phyloP scores from a whole-genome alignment of 2,113 vertebrate genomes.

The Pygoscelis adeliae region DNA sequence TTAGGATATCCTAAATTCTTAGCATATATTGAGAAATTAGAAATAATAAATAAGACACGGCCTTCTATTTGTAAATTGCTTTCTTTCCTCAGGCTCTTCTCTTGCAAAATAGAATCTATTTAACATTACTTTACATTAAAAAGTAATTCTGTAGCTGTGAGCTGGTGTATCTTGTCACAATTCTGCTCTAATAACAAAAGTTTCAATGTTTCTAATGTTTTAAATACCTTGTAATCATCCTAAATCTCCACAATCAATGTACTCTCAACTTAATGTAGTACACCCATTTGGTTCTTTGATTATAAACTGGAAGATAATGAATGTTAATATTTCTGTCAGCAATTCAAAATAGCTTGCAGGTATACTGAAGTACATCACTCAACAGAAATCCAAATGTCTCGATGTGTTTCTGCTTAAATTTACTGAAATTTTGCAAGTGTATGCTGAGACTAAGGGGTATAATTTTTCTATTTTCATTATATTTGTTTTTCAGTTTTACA shows the following conservation, averaged over 20 bases:
- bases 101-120: slow-evolving; percentile 19
- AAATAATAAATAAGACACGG: not conserved
- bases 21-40: not conserved
- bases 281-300: not conserved
- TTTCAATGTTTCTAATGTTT: not conserved
- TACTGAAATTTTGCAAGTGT: not conserved
- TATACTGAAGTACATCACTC: not conserved
- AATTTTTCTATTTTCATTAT: not conserved
- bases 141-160: not conserved
- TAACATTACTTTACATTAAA: not conserved
- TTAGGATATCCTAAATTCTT: not conserved
- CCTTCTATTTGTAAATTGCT: not conserved
- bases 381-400: not conserved
- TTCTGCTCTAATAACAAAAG: not conserved
- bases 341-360: not conserved
- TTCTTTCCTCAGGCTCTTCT: not conserved
- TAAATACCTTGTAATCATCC: slow-evolving; percentile 12
- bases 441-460: not conserved
- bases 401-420: not conserved
- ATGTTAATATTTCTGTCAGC: not conserved
- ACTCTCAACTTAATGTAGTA: not conserved
- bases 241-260: slow-evolving; percentile 6
- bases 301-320: slow-evolving; percentile 9
- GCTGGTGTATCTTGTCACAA: not conserved
- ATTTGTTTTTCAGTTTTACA: not conserved